Evolutionary conservation across 2,888 invertebrate species (phyloP).

Genomic region (Marronus borbonicus): DNA sequence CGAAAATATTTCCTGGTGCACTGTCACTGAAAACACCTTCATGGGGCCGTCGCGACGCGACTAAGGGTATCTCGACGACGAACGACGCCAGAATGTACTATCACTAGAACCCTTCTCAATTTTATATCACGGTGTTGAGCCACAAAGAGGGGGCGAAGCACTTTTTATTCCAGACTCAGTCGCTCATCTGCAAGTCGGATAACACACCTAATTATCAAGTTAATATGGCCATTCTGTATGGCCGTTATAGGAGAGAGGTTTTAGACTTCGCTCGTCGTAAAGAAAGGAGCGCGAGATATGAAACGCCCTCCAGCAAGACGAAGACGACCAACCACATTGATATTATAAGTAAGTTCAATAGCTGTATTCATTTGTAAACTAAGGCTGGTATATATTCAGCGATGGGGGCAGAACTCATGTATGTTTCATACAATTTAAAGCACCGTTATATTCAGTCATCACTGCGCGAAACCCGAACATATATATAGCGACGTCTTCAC

Average conservation of each 20-base stretch:
- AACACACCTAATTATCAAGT: slow-evolving; percentile 93
- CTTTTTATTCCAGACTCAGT: slow-evolving; percentile 81
- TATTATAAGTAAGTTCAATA: slow-evolving; percentile 82
- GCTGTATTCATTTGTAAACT: slow-evolving; percentile 82
- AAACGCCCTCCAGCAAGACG: slow-evolving; percentile 62
- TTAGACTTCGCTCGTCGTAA: slow-evolving; percentile 70
- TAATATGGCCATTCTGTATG: slow-evolving; percentile 87
- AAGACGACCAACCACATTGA: slow-evolving; percentile 74
- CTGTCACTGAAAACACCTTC: slow-evolving; percentile 51
- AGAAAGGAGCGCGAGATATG: slow-evolving; percentile 66
- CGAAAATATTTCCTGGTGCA: slow-evolving; percentile 44
- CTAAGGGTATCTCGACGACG: slow-evolving; percentile 60
- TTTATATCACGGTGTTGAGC: slow-evolving; percentile 69
- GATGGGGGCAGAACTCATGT: slow-evolving; percentile 72
- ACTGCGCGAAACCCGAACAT: slow-evolving; percentile 24
- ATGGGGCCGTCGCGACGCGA: slow-evolving; percentile 60
- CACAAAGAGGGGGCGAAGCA: slow-evolving; percentile 76
- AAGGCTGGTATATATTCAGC: slow-evolving; percentile 71
- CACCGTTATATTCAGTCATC: slow-evolving; percentile 58
- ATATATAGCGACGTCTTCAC: slow-evolving; percentile 55
- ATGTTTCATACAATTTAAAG: slow-evolving; percentile 76
- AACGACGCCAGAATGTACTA: slow-evolving; percentile 70
- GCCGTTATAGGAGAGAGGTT: slow-evolving; percentile 72
- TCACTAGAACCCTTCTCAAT: slow-evolving; percentile 71
- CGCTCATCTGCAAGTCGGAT: slow-evolving; percentile 92